Evolutionary conservation across 53 echinoderm and acorn worm genomes (phyloP).

Genomic region (Zoroaster sp.): DNA sequence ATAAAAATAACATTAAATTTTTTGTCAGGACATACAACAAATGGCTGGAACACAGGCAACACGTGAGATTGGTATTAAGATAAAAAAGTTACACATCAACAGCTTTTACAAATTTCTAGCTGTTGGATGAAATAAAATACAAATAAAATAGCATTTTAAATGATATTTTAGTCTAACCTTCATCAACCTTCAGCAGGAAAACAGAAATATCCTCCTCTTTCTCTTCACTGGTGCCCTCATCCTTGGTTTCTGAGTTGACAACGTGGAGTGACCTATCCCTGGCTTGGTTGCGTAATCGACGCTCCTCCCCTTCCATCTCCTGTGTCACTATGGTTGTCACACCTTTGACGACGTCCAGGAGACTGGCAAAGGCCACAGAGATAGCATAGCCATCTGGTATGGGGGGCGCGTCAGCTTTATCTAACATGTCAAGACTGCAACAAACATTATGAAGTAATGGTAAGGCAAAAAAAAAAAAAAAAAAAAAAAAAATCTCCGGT

Average conservation of each 20-base stretch:
- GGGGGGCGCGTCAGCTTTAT: constrained; percentile 82
- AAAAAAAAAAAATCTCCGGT: too few species aligned
- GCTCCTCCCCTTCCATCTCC: constrained; percentile 91
- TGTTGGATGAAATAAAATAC: too few species aligned
- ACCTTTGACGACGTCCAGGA: constrained; percentile 90
- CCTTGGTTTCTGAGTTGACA: constrained; percentile 23
- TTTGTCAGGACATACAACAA: too few species aligned
- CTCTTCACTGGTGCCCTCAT: constrained; percentile 13
- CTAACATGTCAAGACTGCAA: constrained; percentile 86
- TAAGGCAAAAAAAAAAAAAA: too few species aligned
- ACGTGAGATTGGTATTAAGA: too few species aligned
- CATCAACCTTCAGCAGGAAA: constrained; percentile 63
- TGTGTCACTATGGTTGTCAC: constrained; percentile 84
- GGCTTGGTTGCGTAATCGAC: constrained; percentile 53
- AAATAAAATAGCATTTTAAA: too few species aligned
- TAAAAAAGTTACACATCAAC: too few species aligned
- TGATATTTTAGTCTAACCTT: too few species aligned
- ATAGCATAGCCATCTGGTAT: constrained; percentile 92
- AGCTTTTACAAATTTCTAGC: too few species aligned
- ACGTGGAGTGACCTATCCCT: constrained; percentile 65
- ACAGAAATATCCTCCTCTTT: constrained; percentile 35
- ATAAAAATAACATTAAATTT: too few species aligned
- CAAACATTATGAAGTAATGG: neutral
- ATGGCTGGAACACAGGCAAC: too few species aligned
- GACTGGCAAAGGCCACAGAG: constrained; percentile 83